Base-by-base conservation (phyloP, 2,888 invertebrate genomes). In the Ophion slaviceki region DNA sequence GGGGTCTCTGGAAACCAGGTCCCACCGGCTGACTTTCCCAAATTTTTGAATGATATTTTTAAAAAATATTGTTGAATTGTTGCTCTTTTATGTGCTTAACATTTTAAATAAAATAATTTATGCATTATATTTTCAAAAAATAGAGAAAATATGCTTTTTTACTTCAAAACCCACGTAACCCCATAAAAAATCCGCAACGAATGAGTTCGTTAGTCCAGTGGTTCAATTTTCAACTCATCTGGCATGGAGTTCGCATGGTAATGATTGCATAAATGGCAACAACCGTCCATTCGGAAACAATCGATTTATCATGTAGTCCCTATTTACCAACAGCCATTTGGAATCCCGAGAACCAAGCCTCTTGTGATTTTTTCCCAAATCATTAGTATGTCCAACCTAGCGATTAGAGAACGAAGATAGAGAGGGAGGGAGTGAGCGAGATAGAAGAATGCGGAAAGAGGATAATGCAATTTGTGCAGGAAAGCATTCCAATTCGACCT, bases 261-360 rank as follows among this genome's bases (percentile, higher is more conserved):
- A 61, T 28, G 40, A 28, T 61, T 61, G 61, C 67, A 40, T 45
- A 45, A 61, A 75, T 32, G 74, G 28, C 32, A 81, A 66, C 66
- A 20, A 17, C 6, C 11, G 53, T 32, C 11, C 61, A 70, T 36
- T 67, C 47, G 72, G 53, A 28, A 84, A 72, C 24, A 66, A 71
- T 85, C 59, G 71, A 76, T 77, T 85, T 79, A 80, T 53, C 76
- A 82, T 82, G 74, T 62, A 67, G 14, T 20, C n/a, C 10, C 40
- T 10, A 64, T 8, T n/a, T n/a, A 45, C 24, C 45, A 20, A 17
- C 11, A 72, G 28, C 10, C 24, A 24, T 20, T 32, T 4, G 3
- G 4, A 72, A 68, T 77, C 47, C 61, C 53, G 28, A 82, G 53
- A 61, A 53, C 53, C 79, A 68, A 81, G 40, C 62, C 36, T 74